Evolutionary conservation across 30 jellyfish, hydroid and myxozoan species (phyloP), one percentile per base, ranked within the genome.

Genomic region (Cassiopea andromeda): DNA sequence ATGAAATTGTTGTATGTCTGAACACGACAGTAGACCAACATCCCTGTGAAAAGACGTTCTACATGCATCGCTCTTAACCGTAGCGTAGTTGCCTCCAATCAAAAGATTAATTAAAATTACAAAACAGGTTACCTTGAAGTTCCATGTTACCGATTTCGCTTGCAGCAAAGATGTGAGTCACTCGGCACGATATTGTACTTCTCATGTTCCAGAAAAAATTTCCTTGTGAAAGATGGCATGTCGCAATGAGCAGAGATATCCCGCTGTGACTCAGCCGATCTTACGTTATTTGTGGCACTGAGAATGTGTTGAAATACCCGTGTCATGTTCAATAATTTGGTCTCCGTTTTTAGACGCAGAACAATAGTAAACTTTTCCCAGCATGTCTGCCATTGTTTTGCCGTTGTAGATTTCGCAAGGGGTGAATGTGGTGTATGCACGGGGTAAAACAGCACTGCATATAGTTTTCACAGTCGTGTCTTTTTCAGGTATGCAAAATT

Each of bases 191-290:
- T 16, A 16, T 64, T 27, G 6, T 2, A 17, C 2, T 7, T 64
- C 73, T 5, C 5, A 5, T 14, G 5, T 14, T 64, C 5, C 73
- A 14, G 27, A 13, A 7, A 64, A 9, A 64, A 13, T 64, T 7
- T 64, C 43, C 15, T 64, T 64, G 43, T 75, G 60, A 18, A 19
- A 9, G 83, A 75, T 72, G 47, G 14, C 44, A 75, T 75, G 44
- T 75, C 83, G 83, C 47, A 75, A 75, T 27, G 83, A 75, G 69
- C 38, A 6, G 18, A 1, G 69, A 4, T 75, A 44, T 75, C 83
- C 83, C 46, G 83, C 83, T 75, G 83, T 16, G 83, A 75, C 6
- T 8, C 83, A 75, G 47, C 67, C 69, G 19, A 44, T 75, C 60
- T 16, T 75, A 58, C 64, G 83, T 75, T 64, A 64, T 64, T 64